Evolutionary conservation across 2,113 vertebrate species (phyloP).

Genomic region (Poeciliopsis turrubarensis): DNA sequence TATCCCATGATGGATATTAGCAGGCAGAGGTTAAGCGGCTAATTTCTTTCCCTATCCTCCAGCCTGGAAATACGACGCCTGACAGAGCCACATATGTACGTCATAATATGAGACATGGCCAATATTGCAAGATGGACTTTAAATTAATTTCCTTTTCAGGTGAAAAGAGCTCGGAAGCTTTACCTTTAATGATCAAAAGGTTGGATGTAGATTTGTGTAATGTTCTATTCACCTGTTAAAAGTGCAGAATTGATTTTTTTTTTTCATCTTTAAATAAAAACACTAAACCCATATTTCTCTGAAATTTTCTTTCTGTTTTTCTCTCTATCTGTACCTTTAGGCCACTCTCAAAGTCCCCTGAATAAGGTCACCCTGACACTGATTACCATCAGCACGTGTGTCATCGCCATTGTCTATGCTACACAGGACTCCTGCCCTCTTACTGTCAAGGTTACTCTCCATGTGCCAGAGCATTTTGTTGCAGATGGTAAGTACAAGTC

Average conservation of each 20-base stretch:
- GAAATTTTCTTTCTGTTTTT: background rate
- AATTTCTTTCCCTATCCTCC: slow-evolving; percentile 58
- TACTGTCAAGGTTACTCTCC: slow-evolving; percentile 95
- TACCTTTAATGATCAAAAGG: background rate
- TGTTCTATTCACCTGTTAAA: slow-evolving; percentile 4
- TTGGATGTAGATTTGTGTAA: background rate
- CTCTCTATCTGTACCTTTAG: slow-evolving; percentile 72
- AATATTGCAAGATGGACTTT: slow-evolving; percentile 41
- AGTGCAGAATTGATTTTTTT: background rate
- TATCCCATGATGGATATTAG: slow-evolving; percentile 52
- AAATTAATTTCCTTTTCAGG: slow-evolving; percentile 32
- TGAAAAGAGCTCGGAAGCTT: background rate
- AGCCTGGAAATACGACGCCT: slow-evolving; percentile 49
- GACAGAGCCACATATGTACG: slow-evolving; percentile 44
- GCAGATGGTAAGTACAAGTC: slow-evolving; percentile 90
- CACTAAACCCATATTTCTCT: background rate
- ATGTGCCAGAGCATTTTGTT: slow-evolving; percentile 97
- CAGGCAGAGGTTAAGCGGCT: slow-evolving; percentile 63
- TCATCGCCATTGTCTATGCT: slow-evolving; percentile 95
- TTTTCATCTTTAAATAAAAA: slow-evolving; percentile 6
- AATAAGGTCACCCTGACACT: slow-evolving; percentile 95
- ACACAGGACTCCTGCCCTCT: slow-evolving; percentile 94
- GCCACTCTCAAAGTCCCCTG: slow-evolving; percentile 91
- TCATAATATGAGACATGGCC: slow-evolving; percentile 22
- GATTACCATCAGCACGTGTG: slow-evolving; percentile 94